Base-by-base conservation (phyloP, 1,140 invertebrate species). In the Sycophila sp. region DNA sequence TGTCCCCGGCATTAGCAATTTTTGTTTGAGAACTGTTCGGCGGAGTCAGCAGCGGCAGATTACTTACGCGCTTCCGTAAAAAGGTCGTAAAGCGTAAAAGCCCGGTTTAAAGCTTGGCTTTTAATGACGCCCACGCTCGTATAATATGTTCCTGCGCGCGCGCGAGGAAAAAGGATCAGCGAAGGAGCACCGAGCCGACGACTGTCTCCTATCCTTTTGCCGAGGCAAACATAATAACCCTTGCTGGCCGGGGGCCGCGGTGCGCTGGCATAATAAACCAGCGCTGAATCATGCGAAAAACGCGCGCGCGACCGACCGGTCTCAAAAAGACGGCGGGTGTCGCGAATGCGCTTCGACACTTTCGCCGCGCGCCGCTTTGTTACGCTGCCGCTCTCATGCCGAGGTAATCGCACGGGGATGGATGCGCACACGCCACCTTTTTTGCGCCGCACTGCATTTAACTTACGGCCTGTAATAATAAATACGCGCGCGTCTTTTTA, bases 51-150 rank as follows among this genome's bases (percentile, higher is more conserved):
- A 64, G 22, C 34, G 17, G 69, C 42, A 66, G 62, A 71, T 71
- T 72, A 72, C 70, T 72, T 72, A 67, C 55, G 70, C 70, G 70
- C 70, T 72, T 67, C 70, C 70, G 63, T 67, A 67, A 72, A 67
- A 72, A 72, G 63, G 22, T 67, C 70, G 70, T 72, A 72, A 72
- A 72, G 56, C 56, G 70, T 72, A 62, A 72, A 72, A 72, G 70
- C 70, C 58, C 58, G 58, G 26, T 72, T 67, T 72, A 67, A 72
- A 72, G 70, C 70, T 72, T 67, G 70, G 47, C 40, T 67, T 72
- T 72, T 72, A 72, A 72, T 72, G 70, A 72, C 70, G 47, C 62
- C 69, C 7, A 67, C 69, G 62, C 69, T 66, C 69, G 69, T 72
- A 72, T 67, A 67, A 72, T 72, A 62, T 59, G 56, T 56, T 36